These are phyloP conservation scores for Agriopis aurantiaria DNA, from an alignment of 2,888 invertebrate genomes.

Conservation along the genomic window DNA sequence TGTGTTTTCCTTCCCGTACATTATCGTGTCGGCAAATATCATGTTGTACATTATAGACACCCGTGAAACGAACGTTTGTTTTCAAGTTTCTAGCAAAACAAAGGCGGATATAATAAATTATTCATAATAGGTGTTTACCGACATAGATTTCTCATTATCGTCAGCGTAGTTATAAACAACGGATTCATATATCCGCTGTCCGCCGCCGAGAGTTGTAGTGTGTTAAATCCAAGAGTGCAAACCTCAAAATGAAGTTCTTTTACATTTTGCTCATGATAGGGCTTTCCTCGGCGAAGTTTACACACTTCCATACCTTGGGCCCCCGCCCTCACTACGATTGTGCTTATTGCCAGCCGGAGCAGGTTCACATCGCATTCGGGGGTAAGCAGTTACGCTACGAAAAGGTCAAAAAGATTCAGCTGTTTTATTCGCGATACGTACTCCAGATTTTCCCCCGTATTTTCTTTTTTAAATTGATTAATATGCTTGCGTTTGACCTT, in stretches of 20 bases:
- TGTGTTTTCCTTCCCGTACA: too few relatives aligned
- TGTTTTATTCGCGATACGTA: neutral
- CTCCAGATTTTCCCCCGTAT: too few relatives aligned
- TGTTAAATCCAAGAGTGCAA: neutral
- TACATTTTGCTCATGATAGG: constrained; percentile 50
- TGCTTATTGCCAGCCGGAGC: constrained; percentile 87
- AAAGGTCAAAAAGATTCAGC: too few relatives aligned
- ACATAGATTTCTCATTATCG: too few relatives aligned
- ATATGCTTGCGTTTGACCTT: too few relatives aligned
- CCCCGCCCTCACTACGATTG: constrained; percentile 57
- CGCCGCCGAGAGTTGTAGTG: constrained; percentile 1
- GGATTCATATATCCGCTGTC: constrained; percentile 8
- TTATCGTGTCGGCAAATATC: too few relatives aligned
- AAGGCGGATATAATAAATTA: neutral
- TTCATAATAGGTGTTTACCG: too few relatives aligned
- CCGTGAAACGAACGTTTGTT: too few relatives aligned
- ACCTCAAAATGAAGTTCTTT: constrained; percentile 47
- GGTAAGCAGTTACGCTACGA: constrained; percentile 62
- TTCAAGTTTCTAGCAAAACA: neutral
- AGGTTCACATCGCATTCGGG: constrained; percentile 89
- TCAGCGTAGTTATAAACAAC: too few relatives aligned
- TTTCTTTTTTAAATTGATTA: too few relatives aligned
- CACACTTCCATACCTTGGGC: neutral
- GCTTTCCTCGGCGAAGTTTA: constrained; percentile 37
- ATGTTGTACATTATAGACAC: too few relatives aligned